phyloP scores from a whole-genome alignment of 2,797 vertebrate species.

The Chanos chanos region DNA sequence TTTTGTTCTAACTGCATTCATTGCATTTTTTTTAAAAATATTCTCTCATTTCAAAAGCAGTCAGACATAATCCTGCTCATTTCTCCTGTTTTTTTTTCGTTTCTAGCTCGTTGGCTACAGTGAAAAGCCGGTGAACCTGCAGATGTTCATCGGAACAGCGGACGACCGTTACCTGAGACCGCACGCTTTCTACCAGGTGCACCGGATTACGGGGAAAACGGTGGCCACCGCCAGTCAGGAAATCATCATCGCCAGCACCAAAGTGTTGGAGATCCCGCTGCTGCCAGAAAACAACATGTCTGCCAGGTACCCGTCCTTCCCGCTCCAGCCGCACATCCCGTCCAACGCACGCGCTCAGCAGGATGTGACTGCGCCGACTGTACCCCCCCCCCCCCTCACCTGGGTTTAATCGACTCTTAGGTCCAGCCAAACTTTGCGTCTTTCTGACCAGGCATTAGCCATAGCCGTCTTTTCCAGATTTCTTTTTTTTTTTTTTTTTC shows the following conservation, averaged over 20 bases:
- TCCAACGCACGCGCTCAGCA: not conserved
- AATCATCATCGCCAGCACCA: slow-evolving; percentile 90
- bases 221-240: slow-evolving; percentile 98
- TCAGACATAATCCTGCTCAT: slow-evolving; percentile 22
- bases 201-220: slow-evolving; percentile 98
- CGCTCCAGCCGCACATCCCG: slow-evolving; percentile 36
- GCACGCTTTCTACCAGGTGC: slow-evolving; percentile 98
- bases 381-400: no score
- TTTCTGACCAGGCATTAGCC: slow-evolving; percentile 40
- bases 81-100: not conserved
- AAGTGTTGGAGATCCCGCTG: slow-evolving; percentile 96
- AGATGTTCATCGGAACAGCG: slow-evolving; percentile 99
- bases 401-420: no score
- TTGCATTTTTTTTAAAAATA: not conserved
- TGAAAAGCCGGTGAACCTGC: slow-evolving; percentile 93
- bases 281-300: slow-evolving; percentile 97
- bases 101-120: slow-evolving; percentile 90
- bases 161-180: slow-evolving; percentile 96
- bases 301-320: slow-evolving; percentile 80
- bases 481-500: no score
- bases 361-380: no score
- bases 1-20: not conserved
- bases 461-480: slow-evolving; percentile 37
- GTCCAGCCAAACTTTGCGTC: slow-evolving; percentile 47
- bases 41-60: not conserved